Percentiles rank a stretch among this genome's conserved stretches.
These are phyloP conservation scores for Cephonodes hylas DNA, from an alignment of 2,888 invertebrate species.

Conservation along the genomic window DNA sequence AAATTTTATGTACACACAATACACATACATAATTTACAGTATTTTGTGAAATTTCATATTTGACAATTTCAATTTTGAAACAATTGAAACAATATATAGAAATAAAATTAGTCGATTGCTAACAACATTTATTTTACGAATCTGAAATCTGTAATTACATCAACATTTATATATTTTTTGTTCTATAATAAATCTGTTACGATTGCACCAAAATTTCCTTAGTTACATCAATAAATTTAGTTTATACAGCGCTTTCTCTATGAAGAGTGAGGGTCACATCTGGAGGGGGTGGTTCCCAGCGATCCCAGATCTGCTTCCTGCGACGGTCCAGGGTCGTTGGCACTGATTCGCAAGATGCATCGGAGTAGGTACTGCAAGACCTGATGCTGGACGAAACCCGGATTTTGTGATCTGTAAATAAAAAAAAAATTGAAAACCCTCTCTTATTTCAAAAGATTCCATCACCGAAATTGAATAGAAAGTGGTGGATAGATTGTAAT, in stretches of 20 bases:
- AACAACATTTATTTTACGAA: not conserved
- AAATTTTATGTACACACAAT: no score
- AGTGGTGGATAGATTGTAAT: not conserved
- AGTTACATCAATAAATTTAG: not conserved
- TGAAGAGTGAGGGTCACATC: conserved; percentile 70
- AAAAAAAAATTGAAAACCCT: no score
- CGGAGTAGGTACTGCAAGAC: conserved; percentile 69
- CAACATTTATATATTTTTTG: not conserved
- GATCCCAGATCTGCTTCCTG: conserved; percentile 56
- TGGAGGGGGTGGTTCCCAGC: conserved; percentile 67
- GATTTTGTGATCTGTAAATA: conserved; percentile 61
- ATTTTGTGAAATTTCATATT: not conserved
- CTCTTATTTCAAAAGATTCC: no score
- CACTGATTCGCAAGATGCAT: conserved; percentile 55
- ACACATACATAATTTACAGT: no score
- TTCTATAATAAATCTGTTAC: not conserved
- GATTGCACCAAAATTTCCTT: not conserved
- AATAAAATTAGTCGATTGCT: not conserved
- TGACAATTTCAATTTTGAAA: not conserved
- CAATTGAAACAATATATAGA: no score
- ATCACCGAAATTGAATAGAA: not conserved
- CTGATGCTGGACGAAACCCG: conserved; percentile 66
- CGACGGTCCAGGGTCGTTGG: conserved; percentile 52
- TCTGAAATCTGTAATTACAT: not conserved
- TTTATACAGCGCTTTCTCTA: conserved; percentile 68